Base-by-base conservation (phyloP, 2,888 invertebrate genomes). In the Aporophyla lueneburgensis region DNA sequence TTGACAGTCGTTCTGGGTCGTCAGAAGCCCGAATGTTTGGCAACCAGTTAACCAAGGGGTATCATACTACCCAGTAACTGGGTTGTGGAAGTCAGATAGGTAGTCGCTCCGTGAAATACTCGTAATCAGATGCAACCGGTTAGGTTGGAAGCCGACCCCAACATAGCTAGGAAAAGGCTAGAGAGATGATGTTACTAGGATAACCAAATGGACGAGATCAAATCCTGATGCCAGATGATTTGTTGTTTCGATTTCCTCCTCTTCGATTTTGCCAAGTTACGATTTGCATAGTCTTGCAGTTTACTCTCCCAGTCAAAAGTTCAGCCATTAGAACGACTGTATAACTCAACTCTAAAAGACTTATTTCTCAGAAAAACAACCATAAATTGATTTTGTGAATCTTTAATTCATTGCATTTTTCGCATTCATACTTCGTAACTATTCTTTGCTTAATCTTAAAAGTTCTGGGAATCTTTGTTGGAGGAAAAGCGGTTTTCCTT, bases 361-460 rank as follows among this genome's bases (percentile, higher is more conserved):
- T 24, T 33, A 71, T 66, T 74, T 71, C 67, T 58, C 49, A 54
- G 54, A 40, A 66, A 76, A 72, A 81, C 59, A 81, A 58, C 66
- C 66, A 62, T 85, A 66, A 62, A 76, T 76, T 51, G 54, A 46
- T 66, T 67, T 69, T 61, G 56, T 66, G 82, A 70, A 67, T 76
- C 54, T 72, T 72, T 72, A 85, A 72, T 72, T 85, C 61, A 76
- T 84, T 73, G 62, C 65, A 81, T 75, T 84, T 81, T 53, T 71
- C 71, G 56, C 58, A 75, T 66, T 71, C 69, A 59, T 80, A 71
- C 68, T 71, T 76, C n/a, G 61, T 53, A 75, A 81, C 40, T 80
- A 71, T 54, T 53, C 53, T 53, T 43, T 66, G 62, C 24, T 84
- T 68, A 68, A 66, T 84, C 53, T 71, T 21, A 24, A 81, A 81